Base-by-base conservation (phyloP, 2,797 vertebrate species). In the Sebastes cheni region DNA sequence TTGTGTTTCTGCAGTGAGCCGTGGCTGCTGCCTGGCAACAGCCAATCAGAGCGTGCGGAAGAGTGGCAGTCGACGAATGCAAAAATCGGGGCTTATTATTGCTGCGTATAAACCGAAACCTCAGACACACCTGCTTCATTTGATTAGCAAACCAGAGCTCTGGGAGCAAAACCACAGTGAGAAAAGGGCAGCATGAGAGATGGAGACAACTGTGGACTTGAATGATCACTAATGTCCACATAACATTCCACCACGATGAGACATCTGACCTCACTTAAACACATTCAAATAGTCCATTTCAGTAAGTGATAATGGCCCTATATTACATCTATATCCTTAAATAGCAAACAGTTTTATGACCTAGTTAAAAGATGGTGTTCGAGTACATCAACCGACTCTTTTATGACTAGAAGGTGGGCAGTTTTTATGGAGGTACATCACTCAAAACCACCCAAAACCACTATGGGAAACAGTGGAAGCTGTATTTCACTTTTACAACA, bases 91-190 rank as follows among this genome's bases (percentile, higher is more conserved):
- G 66, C 39, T 58, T 22, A 75, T 89, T 91, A 87, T 79, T 79
- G 60, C 67, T 20, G 68, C 52, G 59, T 67, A 59, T 74, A 58
- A 89, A 89, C 61, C 18, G 65, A n/a, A 86, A 87, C 80, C 89
- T 80, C 72, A 22, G 77, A 81, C 87, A 89, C 90, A 92, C 93
- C 94, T 70, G 79, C 32, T 77, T 94, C 92, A 96, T 96, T 96
- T 96, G 94, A 88, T 89, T 95, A 88, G 82, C 93, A 96, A 96
- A 95, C 94, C 65, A 81, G 90, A 81, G 77, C 65, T 18, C 12
- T 23, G 46, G 67, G 60, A 72, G n/a, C 42, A 27, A 70, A 65
- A 32, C 65, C 65, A 20, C 18, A 46, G 20, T 3, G 59, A 79
- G 54, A 65, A 67, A 64, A 61, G 11, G 13, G 13, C 3, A 42